Evolutionary conservation across 2,888 invertebrate species (phyloP).

Genomic region (Zaprionus bogoriensis): DNA sequence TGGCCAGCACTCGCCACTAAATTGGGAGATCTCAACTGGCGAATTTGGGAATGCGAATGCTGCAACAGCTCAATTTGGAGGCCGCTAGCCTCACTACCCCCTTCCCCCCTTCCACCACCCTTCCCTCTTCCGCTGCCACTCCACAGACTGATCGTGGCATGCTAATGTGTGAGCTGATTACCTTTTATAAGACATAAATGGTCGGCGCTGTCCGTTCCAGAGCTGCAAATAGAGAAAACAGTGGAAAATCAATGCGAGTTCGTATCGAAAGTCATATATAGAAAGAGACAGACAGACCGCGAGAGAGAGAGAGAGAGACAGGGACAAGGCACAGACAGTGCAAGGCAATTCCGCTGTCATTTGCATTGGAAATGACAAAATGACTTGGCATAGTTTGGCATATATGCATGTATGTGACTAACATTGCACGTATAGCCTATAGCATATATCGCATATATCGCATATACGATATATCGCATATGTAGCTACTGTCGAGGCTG

Average conservation of each 20-base stretch:
- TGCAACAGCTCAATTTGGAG: slow-evolving; percentile 50
- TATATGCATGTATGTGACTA: not conserved
- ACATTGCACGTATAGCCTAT: not conserved
- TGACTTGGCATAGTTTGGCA: slow-evolving; percentile 37
- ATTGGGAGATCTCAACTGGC: slow-evolving; percentile 42
- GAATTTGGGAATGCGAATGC: slow-evolving; percentile 37
- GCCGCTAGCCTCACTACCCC: too few relatives aligned
- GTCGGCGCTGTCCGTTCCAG: slow-evolving; percentile 28
- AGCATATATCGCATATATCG: slow-evolving; percentile 2
- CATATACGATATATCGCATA: slow-evolving; percentile 32
- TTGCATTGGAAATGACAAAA: slow-evolving; percentile 36
- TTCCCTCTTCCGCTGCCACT: too few relatives aligned
- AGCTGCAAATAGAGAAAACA: slow-evolving; percentile 21
- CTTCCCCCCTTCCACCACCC: too few relatives aligned
- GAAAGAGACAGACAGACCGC: not conserved
- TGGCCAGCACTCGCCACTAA: slow-evolving; percentile 35
- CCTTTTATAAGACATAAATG: slow-evolving; percentile 74
- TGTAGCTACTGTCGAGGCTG: slow-evolving; percentile 18
- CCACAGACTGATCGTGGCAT: too few relatives aligned
- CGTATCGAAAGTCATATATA: slow-evolving; percentile 41
- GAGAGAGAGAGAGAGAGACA: not conserved
- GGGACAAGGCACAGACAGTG: not conserved
- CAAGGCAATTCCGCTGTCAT: slow-evolving; percentile 17
- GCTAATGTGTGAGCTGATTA: slow-evolving; percentile 60
- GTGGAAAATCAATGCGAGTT: slow-evolving; percentile 5